Base-by-base conservation (phyloP, 2,888 invertebrate genomes). In the Tryphoninae sp. region DNA sequence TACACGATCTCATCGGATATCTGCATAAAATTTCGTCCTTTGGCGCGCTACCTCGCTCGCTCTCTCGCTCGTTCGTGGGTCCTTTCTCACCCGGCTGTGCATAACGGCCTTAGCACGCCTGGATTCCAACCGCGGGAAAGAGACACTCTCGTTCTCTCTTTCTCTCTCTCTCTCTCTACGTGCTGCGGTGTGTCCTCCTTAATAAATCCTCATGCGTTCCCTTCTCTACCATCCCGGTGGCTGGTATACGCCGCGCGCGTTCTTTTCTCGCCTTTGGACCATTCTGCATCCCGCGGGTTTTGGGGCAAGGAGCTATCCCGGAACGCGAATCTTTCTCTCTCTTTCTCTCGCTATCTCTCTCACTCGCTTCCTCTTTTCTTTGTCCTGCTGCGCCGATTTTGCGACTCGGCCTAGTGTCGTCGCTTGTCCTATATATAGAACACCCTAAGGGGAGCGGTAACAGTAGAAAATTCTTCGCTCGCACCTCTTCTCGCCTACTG, bases 171-270 rank as follows among this genome's bases (percentile, higher is more conserved):
- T 33, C 33, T 33, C 33, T 33, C 6, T 33, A 33, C 33, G 33
- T 33, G 33, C 33, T 85, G 85, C 86, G 19, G 33, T n/a, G 51
- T 68, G 51, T 77, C 62, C 87, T 85, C 85, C 87, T 88, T 89
- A 89, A 90, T 90, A 90, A 90, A 90, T 90, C 89, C 88, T 86
- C 83, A 72, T 78, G 81, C 80, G 80, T 80, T 82, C 78, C 65
- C 76, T 65, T 78, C 81, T 75, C 33, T 33, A 33, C 33, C 33
- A 7, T 71, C 76, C 71, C 83, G 82, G 84, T 85, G 80, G 80
- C 80, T 77, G 33, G 33, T 33, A 33, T 33, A 72, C 59, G 64
- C 77, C 80, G 64, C 62, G 55, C 82, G 78, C 77, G 82, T 82
- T 82, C 80, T 82, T 80, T 74, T 82, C 80, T 80, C 80, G 77